Conservation (phyloP, 2,888 invertebrate genomes). For the Lampropteryx suffumata region DNA sequence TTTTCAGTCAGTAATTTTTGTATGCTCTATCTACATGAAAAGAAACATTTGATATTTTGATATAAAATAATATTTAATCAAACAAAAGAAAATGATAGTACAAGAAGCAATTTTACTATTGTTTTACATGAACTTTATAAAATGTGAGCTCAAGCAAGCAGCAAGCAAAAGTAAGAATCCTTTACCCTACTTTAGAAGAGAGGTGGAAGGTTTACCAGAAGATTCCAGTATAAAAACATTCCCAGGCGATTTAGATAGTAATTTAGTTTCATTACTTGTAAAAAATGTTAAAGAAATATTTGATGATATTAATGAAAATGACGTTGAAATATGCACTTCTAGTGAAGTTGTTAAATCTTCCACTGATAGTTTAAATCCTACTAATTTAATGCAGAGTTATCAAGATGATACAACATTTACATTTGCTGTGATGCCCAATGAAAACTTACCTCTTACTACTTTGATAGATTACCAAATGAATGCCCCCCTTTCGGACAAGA, state of each 20-base stretch:
- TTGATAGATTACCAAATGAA: conserved; percentile 34
- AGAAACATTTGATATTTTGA: no score
- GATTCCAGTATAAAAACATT: conserved; percentile 33
- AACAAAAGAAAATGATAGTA: not conserved
- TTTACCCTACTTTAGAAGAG: conserved; percentile 54
- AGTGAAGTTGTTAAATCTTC: conserved; percentile 22
- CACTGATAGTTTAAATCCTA: conserved; percentile 2
- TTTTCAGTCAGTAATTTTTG: not conserved
- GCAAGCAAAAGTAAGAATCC: conserved; percentile 42
- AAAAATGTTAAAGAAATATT: conserved; percentile 62
- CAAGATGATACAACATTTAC: conserved; percentile 30
- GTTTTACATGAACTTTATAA: not conserved
- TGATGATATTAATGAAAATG: conserved; percentile 35
- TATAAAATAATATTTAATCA: no score
- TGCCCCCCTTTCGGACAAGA: conserved; percentile 23
- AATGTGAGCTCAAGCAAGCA: conserved; percentile 23
- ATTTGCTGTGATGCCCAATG: conserved; percentile 31
- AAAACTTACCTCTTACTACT: conserved; percentile 41
- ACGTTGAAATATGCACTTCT: conserved; percentile 21
- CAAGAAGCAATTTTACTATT: conserved; percentile 3
- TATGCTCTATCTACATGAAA: no score
- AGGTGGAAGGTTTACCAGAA: conserved; percentile 50
- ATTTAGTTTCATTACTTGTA: conserved; percentile 57
- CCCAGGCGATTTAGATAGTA: conserved; percentile 40
- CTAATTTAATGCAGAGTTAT: not conserved